A percentile compares a stretch with the other conserved stretches of the same genome.
phyloP scores from a whole-genome alignment of 2,797 vertebrate genomes.

The Aplochiton taeniatus region DNA sequence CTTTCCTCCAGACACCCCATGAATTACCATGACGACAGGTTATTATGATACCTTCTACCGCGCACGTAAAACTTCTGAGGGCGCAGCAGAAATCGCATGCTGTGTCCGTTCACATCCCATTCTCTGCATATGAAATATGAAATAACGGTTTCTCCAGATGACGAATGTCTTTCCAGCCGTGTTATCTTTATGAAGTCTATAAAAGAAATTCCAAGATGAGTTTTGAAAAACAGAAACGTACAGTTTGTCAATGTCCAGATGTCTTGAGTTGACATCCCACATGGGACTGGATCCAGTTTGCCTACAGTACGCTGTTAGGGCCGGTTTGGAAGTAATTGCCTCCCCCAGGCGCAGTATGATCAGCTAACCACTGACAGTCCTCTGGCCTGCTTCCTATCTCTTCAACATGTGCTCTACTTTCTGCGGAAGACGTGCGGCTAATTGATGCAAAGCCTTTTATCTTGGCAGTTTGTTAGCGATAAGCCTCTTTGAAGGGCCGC shows the following conservation, averaged over 20 bases:
- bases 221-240: too few species aligned
- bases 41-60: conserved; percentile 55
- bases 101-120: conserved; percentile 23
- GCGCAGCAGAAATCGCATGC: conserved; percentile 47
- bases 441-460: not conserved
- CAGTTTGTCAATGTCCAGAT: too few species aligned
- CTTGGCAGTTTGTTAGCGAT: not conserved
- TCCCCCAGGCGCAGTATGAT: too few species aligned
- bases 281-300: too few species aligned
- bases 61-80: conserved; percentile 42
- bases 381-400: not conserved
- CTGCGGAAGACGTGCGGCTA: not conserved
- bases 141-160: conserved; percentile 10
- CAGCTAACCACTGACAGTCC: too few species aligned
- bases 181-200: too few species aligned
- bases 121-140: conserved; percentile 26
- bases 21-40: conserved; percentile 61
- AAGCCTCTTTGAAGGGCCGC: conserved; percentile 3
- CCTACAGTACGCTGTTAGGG: too few species aligned
- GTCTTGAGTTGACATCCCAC: too few species aligned
- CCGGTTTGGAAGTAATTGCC: too few species aligned
- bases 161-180: not conserved
- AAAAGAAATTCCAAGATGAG: too few species aligned
- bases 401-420: not conserved
- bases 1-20: conserved; percentile 57